Evolutionary conservation across 1,140 invertebrate genomes (phyloP).

Genomic region (Listronotus bonariensis): DNA sequence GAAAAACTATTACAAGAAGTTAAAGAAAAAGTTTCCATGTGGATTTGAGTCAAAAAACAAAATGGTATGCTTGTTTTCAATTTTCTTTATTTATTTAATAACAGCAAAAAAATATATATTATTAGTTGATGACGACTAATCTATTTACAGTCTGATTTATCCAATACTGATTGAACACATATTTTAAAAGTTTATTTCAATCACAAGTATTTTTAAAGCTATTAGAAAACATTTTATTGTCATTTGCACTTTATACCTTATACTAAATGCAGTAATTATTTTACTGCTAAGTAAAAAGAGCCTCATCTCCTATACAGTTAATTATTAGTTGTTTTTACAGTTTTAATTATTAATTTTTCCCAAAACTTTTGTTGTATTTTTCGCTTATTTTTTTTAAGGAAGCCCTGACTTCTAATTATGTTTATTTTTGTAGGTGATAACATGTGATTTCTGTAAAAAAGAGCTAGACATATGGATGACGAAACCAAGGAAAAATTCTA

Average conservation of each 20-base stretch:
- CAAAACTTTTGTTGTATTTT: neutral
- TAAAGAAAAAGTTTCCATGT: slow-evolving; percentile 12
- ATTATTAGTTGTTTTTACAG: no score
- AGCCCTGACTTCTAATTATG: neutral
- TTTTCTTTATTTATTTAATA: no score
- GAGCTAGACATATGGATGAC: neutral
- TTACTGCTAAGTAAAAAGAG: no score
- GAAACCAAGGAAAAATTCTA: neutral
- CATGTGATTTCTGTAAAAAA: slow-evolving; percentile 10
- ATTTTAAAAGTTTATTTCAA: no score
- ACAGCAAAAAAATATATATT: no score
- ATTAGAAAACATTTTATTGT: no score
- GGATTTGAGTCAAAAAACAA: slow-evolving; percentile 16
- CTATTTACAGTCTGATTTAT: neutral
- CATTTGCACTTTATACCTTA: no score
- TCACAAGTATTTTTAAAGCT: no score
- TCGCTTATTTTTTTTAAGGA: neutral
- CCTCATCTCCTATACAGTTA: no score
- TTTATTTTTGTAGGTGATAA: neutral
- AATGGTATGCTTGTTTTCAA: slow-evolving; percentile 7
- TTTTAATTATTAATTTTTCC: no score
- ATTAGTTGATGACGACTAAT: neutral
- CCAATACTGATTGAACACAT: neutral
- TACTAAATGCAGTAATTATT: no score
- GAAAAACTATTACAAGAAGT: slow-evolving; percentile 18